phyloP scores from a whole-genome alignment of 2,113 vertebrate species.

The Cricetomys ansorgei region DNA sequence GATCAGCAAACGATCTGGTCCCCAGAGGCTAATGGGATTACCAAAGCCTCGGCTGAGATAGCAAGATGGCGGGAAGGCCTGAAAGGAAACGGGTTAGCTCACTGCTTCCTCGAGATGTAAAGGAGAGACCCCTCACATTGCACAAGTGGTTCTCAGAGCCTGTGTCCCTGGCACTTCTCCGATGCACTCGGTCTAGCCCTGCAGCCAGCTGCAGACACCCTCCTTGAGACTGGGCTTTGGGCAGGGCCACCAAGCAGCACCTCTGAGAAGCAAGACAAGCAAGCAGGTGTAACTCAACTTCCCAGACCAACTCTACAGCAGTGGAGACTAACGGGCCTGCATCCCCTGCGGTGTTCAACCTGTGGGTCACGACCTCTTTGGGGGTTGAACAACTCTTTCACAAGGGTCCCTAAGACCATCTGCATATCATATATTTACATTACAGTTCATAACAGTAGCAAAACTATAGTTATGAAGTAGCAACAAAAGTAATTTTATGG shows the following conservation, averaged over 20 bases:
- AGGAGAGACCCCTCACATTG: background rate
- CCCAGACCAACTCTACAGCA: background rate
- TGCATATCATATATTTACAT: no score
- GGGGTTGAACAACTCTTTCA: no score
- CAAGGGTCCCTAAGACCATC: no score
- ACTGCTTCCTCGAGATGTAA: no score
- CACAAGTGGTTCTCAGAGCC: background rate
- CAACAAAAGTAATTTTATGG: no score
- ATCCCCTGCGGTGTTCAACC: no score
- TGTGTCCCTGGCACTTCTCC: background rate
- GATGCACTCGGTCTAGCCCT: background rate
- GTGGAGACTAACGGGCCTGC: background rate
- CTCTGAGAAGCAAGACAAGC: background rate
- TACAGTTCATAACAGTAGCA: no score
- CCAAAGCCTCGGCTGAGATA: background rate
- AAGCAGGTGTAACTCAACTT: accelerated
- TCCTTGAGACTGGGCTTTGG: background rate
- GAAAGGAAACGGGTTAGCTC: no score
- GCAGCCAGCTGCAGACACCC: background rate
- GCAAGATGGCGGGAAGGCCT: background rate
- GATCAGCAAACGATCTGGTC: background rate
- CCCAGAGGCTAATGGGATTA: background rate
- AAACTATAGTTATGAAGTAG: no score
- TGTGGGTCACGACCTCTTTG: no score
- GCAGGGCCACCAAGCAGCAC: background rate